Conservation (phyloP, 2,888 invertebrate genomes). For the Vesta saturnalis region DNA sequence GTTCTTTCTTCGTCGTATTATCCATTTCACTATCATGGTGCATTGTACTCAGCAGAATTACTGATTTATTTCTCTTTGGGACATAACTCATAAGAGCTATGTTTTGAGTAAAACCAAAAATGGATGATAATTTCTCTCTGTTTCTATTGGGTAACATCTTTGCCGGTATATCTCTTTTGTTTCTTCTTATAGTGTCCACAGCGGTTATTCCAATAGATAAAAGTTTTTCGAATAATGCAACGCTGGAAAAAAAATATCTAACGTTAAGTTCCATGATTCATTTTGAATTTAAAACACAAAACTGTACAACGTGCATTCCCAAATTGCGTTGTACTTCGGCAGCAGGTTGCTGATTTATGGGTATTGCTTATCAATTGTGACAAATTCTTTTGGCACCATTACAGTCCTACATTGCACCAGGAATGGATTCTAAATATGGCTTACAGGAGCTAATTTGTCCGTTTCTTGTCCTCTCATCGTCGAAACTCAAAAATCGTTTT, state of each 20-base stretch:
- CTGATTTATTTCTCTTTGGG: not conserved
- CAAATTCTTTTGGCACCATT: slow-evolving; percentile 3
- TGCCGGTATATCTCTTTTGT: slow-evolving; percentile 9
- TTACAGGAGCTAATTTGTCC: not conserved
- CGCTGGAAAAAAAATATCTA: not conserved
- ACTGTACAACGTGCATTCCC: too few species aligned
- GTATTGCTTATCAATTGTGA: not conserved
- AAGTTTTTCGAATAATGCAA: not conserved
- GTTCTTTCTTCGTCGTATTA: not conserved
- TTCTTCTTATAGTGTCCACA: slow-evolving; percentile 8
- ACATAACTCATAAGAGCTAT: slow-evolving; percentile 7
- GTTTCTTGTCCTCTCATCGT: too few species aligned
- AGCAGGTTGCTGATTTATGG: too few species aligned
- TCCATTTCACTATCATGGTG: not conserved
- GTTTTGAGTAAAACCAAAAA: slow-evolving; percentile 10
- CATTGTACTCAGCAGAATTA: not conserved
- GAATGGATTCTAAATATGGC: not conserved
- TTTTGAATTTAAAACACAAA: too few species aligned
- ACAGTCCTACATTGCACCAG: too few species aligned
- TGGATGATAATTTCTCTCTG: not conserved
- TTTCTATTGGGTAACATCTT: slow-evolving; percentile 7
- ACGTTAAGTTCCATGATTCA: not conserved
- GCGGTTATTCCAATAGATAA: slow-evolving; percentile 11
- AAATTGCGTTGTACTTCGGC: too few species aligned
- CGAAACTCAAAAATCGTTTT: not conserved